Evolutionary conservation across 2,113 vertebrate genomes (phyloP), one percentile per base, ranked within the genome.

Genomic region (Macquaria ambigua): DNA sequence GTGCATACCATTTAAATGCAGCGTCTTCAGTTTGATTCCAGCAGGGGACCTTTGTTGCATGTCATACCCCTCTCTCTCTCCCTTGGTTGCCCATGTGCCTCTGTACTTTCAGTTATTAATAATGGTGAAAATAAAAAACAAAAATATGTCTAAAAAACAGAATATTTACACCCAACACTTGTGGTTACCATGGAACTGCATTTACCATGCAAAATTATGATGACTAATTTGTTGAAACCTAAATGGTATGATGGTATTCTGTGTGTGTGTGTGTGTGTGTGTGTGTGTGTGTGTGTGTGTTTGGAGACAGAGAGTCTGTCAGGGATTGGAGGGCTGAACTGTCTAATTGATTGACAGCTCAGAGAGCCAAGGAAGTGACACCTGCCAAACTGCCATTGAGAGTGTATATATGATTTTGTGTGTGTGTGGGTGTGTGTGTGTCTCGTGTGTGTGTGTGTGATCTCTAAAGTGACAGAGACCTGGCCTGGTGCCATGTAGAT

Each of bases 271-370:
- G 41, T 66, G 25, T 50, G 67, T n/a, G 43, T 56, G 48, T 70
- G 23, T 46, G 67, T 77, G 58, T 52, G 52, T 34, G 67, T n/a
- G 43, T 23, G 12, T 53, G 67, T 74, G 59, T 20, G 23, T 73
- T 31, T 23, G 9, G 64, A 77, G 63, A 69, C 76, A 56, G 66
- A 72, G 58, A 81, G 43, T 59, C 53, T 70, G 88, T 87, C 84
- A 84, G 82, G 63, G 74, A 82, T 78, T 85, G 64, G 69, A 76
- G 86, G 87, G 79, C 91, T 87, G 72, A 88, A 87, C 89, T 92
- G 87, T 93, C 91, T 90, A 64, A 88, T 77, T 92, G 87, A 95
- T 73, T 93, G 94, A 91, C 92, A 93, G 87, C 88, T 91, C 83
- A 85, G 75, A 89, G 77, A 76, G 67, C 87, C 64, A 75, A 88